A percentile compares a stretch with the other conserved stretches of the same genome.
phyloP scores from a whole-genome alignment of 2,797 vertebrate species.

The Lerista edwardsae region DNA sequence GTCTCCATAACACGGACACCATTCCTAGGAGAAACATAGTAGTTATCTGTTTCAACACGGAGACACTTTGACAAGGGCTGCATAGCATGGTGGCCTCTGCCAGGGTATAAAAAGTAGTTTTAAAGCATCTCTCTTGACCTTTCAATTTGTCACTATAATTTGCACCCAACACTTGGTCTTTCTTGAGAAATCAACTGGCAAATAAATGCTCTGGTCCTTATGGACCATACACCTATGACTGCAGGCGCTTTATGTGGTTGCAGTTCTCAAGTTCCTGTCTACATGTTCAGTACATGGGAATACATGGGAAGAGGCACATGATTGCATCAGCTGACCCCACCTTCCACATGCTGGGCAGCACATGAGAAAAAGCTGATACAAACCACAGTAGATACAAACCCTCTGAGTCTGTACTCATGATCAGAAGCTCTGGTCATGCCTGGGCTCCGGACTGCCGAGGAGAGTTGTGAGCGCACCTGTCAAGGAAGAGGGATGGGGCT shows the following conservation, averaged over 20 bases:
- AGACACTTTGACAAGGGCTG: background rate
- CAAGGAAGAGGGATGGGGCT: too few relatives aligned
- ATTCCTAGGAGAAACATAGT: background rate
- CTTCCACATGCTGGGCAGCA: too few relatives aligned
- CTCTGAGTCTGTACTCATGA: too few relatives aligned
- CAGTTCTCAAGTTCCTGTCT: too few relatives aligned
- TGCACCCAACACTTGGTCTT: background rate
- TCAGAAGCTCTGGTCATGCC: too few relatives aligned
- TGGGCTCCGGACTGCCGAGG: too few relatives aligned
- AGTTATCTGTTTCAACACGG: background rate
- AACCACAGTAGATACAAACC: too few relatives aligned
- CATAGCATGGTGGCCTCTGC: background rate
- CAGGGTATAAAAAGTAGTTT: background rate
- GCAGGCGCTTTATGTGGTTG: background rate
- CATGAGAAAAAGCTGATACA: too few relatives aligned
- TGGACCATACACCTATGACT: background rate
- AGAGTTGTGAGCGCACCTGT: too few relatives aligned
- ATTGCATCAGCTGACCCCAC: too few relatives aligned
- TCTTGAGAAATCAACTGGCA: background rate
- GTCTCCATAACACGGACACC: background rate
- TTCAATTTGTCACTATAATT: background rate
- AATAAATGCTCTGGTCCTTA: background rate
- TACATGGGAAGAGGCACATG: too few relatives aligned
- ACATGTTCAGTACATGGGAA: too few relatives aligned
- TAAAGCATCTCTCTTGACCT: background rate